phyloP scores from a whole-genome alignment of 2,113 vertebrate genomes.

The Ginglymostoma cirratum region DNA sequence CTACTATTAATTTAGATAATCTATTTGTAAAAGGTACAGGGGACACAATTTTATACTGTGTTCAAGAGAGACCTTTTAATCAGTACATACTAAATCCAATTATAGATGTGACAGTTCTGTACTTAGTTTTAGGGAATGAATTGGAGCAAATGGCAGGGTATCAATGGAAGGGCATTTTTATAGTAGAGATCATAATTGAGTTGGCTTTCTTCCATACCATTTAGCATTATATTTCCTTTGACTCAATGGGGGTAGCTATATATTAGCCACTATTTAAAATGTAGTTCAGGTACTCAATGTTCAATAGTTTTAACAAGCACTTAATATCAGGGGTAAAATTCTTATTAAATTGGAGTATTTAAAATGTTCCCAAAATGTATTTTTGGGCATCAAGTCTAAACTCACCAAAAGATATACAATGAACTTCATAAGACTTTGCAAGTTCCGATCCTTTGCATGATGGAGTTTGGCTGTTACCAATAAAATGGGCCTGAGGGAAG shows the following conservation, averaged over 20 bases:
- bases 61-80: no score
- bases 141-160: no score
- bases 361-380: not conserved
- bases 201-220: not conserved
- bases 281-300: not conserved
- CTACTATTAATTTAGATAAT: no score
- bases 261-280: not conserved
- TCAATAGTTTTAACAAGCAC: slow-evolving; percentile 16
- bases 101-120: no score
- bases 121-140: no score
- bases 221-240: not conserved
- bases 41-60: no score
- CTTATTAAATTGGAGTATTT: slow-evolving; percentile 21
- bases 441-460: not conserved
- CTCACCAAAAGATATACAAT: slow-evolving; percentile 32
- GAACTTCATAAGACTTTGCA: slow-evolving; percentile 6
- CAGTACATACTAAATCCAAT: no score
- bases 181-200: no score
- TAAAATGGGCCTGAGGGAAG: slow-evolving; percentile 26
- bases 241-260: not conserved
- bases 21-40: no score
- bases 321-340: not conserved
- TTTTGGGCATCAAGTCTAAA: not conserved
- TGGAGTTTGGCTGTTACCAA: slow-evolving; percentile 32
- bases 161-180: no score